Evolutionary conservation across 92 coral and sea anemone genomes (phyloP).

Genomic region (Montipora capitata): DNA sequence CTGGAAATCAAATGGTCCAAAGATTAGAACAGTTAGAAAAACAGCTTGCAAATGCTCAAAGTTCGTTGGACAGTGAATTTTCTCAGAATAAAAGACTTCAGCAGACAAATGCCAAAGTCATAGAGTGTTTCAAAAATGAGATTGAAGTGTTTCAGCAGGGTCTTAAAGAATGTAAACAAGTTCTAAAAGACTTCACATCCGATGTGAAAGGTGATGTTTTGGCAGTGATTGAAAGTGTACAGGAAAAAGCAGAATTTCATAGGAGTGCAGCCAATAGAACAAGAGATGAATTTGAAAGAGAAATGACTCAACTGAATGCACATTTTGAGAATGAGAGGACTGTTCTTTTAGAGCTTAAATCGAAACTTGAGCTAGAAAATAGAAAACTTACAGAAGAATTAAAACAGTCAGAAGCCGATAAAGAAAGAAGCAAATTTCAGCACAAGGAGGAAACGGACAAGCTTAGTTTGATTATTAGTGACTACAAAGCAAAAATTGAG

Average conservation of each 20-base stretch:
- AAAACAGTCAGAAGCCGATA: slow-evolving; percentile 57
- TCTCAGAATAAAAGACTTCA: slow-evolving; percentile 38
- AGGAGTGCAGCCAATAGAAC: slow-evolving; percentile 46
- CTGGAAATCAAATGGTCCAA: slow-evolving; percentile 47
- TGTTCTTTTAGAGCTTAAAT: slow-evolving; percentile 35
- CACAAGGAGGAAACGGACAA: slow-evolving; percentile 66
- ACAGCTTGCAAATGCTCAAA: slow-evolving; percentile 55
- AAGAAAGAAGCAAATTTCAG: slow-evolving; percentile 45
- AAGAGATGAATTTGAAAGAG: slow-evolving; percentile 54
- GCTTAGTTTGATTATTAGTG: slow-evolving; percentile 51
- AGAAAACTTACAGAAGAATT: slow-evolving; percentile 51
- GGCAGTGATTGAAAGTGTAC: slow-evolving; percentile 41
- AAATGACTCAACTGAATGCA: slow-evolving; percentile 30
- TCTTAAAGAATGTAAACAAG: slow-evolving; percentile 56
- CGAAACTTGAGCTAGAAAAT: slow-evolving; percentile 39
- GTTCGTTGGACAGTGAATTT: slow-evolving; percentile 28
- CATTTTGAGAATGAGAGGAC: slow-evolving; percentile 70
- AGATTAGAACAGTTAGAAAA: slow-evolving; percentile 85
- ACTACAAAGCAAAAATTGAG: slow-evolving; percentile 66
- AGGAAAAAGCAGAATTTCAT: slow-evolving; percentile 40
- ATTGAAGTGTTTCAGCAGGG: slow-evolving; percentile 47
- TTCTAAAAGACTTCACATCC: slow-evolving; percentile 21
- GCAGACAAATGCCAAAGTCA: slow-evolving; percentile 40
- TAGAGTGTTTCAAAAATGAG: slow-evolving; percentile 43
- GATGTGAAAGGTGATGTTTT: slow-evolving; percentile 42